Conservation (phyloP, 2,888 invertebrate species). For the Portevinia maculata region DNA sequence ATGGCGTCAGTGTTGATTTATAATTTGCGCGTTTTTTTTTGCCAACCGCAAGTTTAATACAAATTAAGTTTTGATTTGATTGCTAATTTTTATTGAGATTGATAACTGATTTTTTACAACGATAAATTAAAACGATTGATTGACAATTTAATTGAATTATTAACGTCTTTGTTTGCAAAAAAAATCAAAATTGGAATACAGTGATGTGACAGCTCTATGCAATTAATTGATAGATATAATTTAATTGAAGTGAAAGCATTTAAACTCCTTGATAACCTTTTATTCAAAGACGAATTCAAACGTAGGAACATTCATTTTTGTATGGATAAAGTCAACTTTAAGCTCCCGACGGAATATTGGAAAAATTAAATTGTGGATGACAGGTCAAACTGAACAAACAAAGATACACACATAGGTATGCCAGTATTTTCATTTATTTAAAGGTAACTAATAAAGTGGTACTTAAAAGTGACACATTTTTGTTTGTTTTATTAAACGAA, state of each 20-base stretch:
- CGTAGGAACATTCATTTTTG: too few relatives aligned
- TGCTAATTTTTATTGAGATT: constrained; percentile 38
- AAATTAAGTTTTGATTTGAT: constrained; percentile 59
- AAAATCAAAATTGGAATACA: background rate
- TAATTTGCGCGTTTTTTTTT: constrained; percentile 9
- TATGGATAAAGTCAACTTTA: constrained; percentile 8
- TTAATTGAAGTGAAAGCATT: background rate
- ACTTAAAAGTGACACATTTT: too few relatives aligned
- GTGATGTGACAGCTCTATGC: constrained; percentile 25
- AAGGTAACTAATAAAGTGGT: too few relatives aligned
- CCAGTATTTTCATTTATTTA: too few relatives aligned
- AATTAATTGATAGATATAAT: background rate
- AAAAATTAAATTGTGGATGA: background rate
- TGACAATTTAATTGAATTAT: constrained; percentile 52
- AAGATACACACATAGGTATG: background rate
- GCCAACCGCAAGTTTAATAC: constrained; percentile 43
- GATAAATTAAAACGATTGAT: constrained; percentile 43
- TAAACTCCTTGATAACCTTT: background rate
- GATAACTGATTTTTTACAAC: constrained; percentile 42
- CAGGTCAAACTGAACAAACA: background rate
- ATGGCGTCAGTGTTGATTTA: constrained; percentile 48
- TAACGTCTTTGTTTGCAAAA: background rate
- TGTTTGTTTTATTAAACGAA: too few relatives aligned
- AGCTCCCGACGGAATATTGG: constrained; percentile 38
- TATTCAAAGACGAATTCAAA: background rate